Conservation (phyloP, 2,797 vertebrate species). For the Fistularia tabacaria region DNA sequence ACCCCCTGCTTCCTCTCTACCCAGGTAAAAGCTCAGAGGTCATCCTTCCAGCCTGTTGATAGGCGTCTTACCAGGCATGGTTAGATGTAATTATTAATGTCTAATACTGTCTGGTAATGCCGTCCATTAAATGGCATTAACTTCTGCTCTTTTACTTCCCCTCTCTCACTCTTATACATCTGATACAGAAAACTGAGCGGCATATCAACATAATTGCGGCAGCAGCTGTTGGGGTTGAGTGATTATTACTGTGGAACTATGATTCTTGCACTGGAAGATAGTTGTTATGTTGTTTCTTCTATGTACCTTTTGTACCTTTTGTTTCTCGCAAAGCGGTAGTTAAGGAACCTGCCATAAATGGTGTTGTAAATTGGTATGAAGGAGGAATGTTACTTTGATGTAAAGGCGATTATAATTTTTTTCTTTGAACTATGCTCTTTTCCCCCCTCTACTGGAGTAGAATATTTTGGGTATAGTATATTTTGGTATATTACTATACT, state of each 20-base stretch:
- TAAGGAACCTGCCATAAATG: neutral
- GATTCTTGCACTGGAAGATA: slow-evolving; percentile 73
- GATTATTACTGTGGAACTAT: slow-evolving; percentile 56
- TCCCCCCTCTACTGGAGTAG: slow-evolving; percentile 27
- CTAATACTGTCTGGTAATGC: slow-evolving; percentile 99
- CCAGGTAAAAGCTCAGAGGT: slow-evolving; percentile 66
- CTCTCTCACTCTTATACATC: slow-evolving; percentile 49
- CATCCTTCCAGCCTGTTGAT: slow-evolving; percentile 81
- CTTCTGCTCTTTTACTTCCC: slow-evolving; percentile 69
- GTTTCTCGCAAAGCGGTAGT: slow-evolving; percentile 63
- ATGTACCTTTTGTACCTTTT: slow-evolving; percentile 68
- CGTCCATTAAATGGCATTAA: slow-evolving; percentile 83
- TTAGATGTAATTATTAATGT: slow-evolving; percentile 93
- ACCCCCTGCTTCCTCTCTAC: slow-evolving; percentile 56
- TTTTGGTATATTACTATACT: neutral
- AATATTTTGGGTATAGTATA: slow-evolving; percentile 49
- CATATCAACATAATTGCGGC: slow-evolving; percentile 27
- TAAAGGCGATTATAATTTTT: slow-evolving; percentile 2
- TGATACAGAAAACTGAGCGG: slow-evolving; percentile 4
- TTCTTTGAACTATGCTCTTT: slow-evolving; percentile 23
- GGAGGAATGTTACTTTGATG: slow-evolving; percentile 20
- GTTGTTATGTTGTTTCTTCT: slow-evolving; percentile 61
- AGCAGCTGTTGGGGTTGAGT: slow-evolving; percentile 34
- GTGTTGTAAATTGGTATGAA: slow-evolving; percentile 8
- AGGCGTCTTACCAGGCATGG: slow-evolving; percentile 98